phyloP scores from a whole-genome alignment of 2,797 vertebrate genomes.

The Lagodon rhomboides region DNA sequence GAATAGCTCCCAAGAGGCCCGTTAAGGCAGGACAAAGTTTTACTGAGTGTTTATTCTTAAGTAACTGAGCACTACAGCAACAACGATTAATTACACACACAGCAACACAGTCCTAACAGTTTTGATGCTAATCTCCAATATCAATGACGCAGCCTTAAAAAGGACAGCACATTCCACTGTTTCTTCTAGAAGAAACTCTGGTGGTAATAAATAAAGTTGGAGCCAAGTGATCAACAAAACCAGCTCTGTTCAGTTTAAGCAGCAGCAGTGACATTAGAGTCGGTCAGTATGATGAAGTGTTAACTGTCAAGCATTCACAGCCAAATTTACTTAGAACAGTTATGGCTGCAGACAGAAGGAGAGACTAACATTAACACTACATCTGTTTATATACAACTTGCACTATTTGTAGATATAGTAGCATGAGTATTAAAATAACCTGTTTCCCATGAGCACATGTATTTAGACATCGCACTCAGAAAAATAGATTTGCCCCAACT shows the following conservation, averaged over 20 bases:
- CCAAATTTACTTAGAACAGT: slow-evolving; percentile 25
- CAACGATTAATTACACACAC: background rate
- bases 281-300: slow-evolving; percentile 40
- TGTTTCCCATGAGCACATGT: background rate
- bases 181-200: slow-evolving; percentile 8
- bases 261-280: slow-evolving; percentile 47
- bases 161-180: background rate
- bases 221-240: slow-evolving; percentile 36
- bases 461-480: background rate
- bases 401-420: slow-evolving; percentile 18
- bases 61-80: background rate
- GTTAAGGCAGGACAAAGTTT: background rate
- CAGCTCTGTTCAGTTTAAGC: slow-evolving; percentile 26
- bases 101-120: background rate
- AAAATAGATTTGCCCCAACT: background rate
- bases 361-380: slow-evolving; percentile 15
- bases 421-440: slow-evolving; percentile 9
- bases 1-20: background rate
- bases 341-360: slow-evolving; percentile 2
- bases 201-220: slow-evolving; percentile 37
- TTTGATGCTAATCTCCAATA: background rate
- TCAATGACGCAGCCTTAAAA: background rate
- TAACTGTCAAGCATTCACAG: slow-evolving; percentile 53
- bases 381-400: slow-evolving; percentile 28
- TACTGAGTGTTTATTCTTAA: background rate